Conservation (phyloP, 2,888 invertebrate genomes). For the Nomada lathburiana region DNA sequence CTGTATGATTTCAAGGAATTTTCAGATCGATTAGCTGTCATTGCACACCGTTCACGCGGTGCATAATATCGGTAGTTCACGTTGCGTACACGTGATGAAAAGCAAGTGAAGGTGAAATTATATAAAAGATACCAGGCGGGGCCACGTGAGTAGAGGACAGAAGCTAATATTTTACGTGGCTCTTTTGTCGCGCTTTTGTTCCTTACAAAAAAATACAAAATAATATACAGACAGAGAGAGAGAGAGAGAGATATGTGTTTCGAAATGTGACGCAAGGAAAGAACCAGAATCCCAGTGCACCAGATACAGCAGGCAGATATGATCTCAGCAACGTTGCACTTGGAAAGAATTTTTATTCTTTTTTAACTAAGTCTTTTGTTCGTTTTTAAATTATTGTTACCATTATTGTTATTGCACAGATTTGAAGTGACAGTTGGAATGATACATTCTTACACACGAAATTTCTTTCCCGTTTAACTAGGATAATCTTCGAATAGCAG, state of each 20-base stretch:
- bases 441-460: too few species aligned
- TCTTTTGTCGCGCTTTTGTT: neutral
- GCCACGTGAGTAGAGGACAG: conserved; percentile 1
- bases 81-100: neutral
- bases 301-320: conserved; percentile 57
- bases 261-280: conserved; percentile 27
- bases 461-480: too few species aligned
- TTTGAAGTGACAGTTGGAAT: too few species aligned
- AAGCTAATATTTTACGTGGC: neutral
- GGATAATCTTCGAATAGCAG: too few species aligned
- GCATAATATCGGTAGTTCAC: neutral
- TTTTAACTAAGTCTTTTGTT: neutral
- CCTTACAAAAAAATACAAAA: neutral
- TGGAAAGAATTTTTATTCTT: conserved; percentile 54
- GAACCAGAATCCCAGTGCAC: conserved; percentile 56
- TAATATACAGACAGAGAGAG: conserved; percentile 7
- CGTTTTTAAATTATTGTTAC: too few species aligned
- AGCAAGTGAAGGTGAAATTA: conserved; percentile 4
- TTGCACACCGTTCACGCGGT: conserved; percentile 2
- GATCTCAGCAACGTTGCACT: conserved; percentile 27
- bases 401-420: too few species aligned
- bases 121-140: neutral
- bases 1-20: too few species aligned
- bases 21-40: too few species aligned
- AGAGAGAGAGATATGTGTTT: neutral